A percentile compares a stretch with the other conserved stretches of the same genome.
Conservation (phyloP, 2,888 invertebrate species). For the Callyntrura sp. region DNA sequence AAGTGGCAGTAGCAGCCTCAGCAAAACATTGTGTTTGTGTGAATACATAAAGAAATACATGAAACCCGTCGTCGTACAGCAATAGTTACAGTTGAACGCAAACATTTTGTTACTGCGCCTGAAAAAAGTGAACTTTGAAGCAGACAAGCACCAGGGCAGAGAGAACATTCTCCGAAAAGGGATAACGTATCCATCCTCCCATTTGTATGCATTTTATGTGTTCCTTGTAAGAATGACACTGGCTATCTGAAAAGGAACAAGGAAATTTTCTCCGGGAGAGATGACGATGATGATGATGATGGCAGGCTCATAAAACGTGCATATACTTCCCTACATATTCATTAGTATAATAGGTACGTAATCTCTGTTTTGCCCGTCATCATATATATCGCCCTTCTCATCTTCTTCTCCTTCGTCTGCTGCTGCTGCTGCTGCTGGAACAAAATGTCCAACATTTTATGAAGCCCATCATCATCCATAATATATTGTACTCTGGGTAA, state of each 20-base stretch:
- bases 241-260: background rate
- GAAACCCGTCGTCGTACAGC: no score
- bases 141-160: background rate
- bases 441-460: background rate
- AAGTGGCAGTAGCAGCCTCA: slow-evolving; percentile 79
- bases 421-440: background rate
- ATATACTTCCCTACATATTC: background rate
- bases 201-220: no score
- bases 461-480: background rate
- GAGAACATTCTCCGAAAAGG: background rate
- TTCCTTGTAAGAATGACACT: background rate
- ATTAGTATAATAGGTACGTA: slow-evolving; percentile 24
- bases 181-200: no score
- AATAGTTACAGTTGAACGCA: slow-evolving; percentile 11
- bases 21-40: background rate
- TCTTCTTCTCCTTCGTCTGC: no score
- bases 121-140: slow-evolving; percentile 7
- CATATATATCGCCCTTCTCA: background rate
- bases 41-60: slow-evolving; percentile 2
- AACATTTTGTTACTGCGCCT: background rate
- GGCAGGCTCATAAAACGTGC: no score
- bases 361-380: no score
- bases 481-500: no score
- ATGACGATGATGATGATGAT: no score
- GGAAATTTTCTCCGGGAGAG: background rate